Base-by-base conservation (phyloP, 2,113 vertebrate species). In the Nannospalax galili region DNA sequence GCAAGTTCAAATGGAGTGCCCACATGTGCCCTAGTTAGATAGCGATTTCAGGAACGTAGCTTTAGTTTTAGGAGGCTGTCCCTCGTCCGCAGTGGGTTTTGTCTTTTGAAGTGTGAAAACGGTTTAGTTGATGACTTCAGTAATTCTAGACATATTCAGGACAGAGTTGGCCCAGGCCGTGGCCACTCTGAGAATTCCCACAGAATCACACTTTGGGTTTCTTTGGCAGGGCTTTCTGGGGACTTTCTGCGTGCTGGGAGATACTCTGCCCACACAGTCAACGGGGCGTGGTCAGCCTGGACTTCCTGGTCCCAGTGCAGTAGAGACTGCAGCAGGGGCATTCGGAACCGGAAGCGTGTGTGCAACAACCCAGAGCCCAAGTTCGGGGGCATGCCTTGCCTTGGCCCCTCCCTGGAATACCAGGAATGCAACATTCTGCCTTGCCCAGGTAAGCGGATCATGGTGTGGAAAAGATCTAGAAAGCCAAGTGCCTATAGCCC, bases 371-470 rank as follows among this genome's bases (percentile, higher is more conserved):
- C 99, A 0, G 99, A 99, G 97, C 99, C 99, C 92, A 99, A 98
- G 92, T 99, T 99, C 0, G 99, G 99, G 10, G 99, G 99, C 15
- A 97, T 99, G 96, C 98, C 99, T 37, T 99, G 99, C 97, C 96
- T 99, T 1, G 99, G 99, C 5, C 97, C 99, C 0, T 98, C 99
- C 3, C 98, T 99, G 79, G 99, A 99, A 91, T 99, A 99, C 95
- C 99, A 99, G 96, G 99, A 99, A 95, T 99, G 99, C 96, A 99
- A 99, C 98, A 98, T 99, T 90, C 98, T 99, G 42, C 99, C 99
- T 56, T 99, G 99, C 96, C 99, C 99, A 98, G 99, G 99, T 99
- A 97, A 98, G 98, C 72, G 28, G 45, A 9, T 16, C 4, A 9
- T 5, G 0, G 11, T 32, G 17, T 14, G 4, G 20, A 11, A 30